phyloP scores from a whole-genome alignment of 2,797 vertebrate genomes.

The Mycteria americana region DNA sequence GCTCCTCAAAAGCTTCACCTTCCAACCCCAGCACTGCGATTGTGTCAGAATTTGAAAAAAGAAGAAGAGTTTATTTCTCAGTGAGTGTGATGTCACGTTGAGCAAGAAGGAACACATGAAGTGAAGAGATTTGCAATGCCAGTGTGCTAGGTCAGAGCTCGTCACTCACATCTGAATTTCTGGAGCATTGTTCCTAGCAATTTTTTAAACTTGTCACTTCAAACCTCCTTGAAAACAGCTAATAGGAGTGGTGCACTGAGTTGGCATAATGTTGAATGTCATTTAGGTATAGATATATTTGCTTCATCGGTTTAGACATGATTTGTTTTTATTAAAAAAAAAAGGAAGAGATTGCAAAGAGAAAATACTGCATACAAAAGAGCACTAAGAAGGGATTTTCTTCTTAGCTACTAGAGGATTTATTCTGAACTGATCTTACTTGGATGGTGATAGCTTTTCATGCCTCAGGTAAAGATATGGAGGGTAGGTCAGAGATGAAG shows the following conservation, averaged over 20 bases:
- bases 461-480: background rate
- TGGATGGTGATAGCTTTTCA: background rate
- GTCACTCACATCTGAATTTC: slow-evolving; percentile 16
- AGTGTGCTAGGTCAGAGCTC: slow-evolving; percentile 35
- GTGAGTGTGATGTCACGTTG: slow-evolving; percentile 31
- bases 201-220: slow-evolving; percentile 16
- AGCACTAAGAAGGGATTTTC: background rate
- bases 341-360: background rate
- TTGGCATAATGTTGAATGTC: background rate
- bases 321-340: background rate
- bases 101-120: slow-evolving; percentile 6
- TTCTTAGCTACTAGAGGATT: background rate
- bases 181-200: background rate
- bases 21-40: background rate
- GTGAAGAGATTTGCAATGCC: slow-evolving; percentile 37
- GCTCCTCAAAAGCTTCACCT: slow-evolving; percentile 13
- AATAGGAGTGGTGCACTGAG: background rate
- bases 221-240: background rate
- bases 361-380: background rate
- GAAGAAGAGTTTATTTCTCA: slow-evolving; percentile 46
- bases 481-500: background rate
- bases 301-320: background rate
- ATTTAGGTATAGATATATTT: background rate
- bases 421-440: background rate
- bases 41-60: slow-evolving; percentile 43